phyloP scores from a whole-genome alignment of 2,888 invertebrate genomes.

The Trichogramma evanescens region DNA sequence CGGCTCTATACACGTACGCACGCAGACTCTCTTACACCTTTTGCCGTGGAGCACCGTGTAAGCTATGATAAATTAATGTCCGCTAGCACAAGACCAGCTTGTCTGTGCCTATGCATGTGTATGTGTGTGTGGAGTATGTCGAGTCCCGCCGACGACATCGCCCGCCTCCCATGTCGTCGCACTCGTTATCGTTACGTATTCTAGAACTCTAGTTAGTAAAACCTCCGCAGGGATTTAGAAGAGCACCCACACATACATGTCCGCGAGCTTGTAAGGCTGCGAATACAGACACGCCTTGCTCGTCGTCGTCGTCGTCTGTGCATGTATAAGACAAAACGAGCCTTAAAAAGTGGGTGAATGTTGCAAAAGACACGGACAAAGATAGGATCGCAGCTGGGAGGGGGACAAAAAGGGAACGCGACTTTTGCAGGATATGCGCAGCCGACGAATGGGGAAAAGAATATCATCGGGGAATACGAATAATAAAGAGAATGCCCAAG shows the following conservation, averaged over 20 bases:
- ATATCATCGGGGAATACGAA: neutral
- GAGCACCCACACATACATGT: conserved; percentile 10
- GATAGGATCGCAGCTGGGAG: neutral
- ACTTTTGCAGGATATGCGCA: neutral
- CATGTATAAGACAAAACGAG: neutral
- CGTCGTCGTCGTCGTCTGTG: too few relatives aligned
- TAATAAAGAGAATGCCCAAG: neutral
- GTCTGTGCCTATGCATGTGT: too few relatives aligned
- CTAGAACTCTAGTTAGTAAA: conserved; percentile 24
- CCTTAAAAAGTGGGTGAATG: conserved; percentile 1
- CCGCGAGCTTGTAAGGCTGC: conserved; percentile 2
- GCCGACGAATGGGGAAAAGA: conserved; percentile 6
- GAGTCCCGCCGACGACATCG: too few relatives aligned
- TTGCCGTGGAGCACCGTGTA: too few relatives aligned
- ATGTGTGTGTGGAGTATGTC: too few relatives aligned
- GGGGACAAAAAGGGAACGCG: neutral
- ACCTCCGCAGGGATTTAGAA: conserved; percentile 14
- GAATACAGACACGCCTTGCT: neutral
- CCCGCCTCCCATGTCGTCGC: neutral
- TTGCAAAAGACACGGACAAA: neutral
- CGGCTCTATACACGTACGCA: neutral
- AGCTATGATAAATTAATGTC: too few relatives aligned
- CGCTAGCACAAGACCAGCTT: too few relatives aligned
- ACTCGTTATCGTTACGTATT: conserved; percentile 21
- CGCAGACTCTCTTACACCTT: too few relatives aligned